Evolutionary conservation across 2,888 invertebrate species (phyloP).

Genomic region (Danaus chrysippus): DNA sequence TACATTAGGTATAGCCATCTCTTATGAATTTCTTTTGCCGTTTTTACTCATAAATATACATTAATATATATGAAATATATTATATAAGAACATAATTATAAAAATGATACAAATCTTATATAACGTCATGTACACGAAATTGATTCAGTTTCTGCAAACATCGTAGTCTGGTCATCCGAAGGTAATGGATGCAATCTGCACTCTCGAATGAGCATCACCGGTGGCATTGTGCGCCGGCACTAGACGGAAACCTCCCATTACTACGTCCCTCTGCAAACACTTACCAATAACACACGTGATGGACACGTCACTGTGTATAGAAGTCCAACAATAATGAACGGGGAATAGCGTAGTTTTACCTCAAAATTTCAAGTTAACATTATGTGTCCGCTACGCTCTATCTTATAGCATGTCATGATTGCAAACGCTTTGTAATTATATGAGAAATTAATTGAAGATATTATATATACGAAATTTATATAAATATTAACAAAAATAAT

Average conservation of each 20-base stretch:
- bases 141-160: constrained; percentile 13
- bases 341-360: background rate
- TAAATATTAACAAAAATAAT: too few relatives aligned
- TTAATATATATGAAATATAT: too few relatives aligned
- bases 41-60: too few relatives aligned
- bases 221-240: constrained; percentile 42
- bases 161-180: constrained; percentile 19
- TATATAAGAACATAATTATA: too few relatives aligned
- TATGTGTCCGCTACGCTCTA: too few relatives aligned
- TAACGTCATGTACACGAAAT: constrained; percentile 4
- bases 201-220: constrained; percentile 43
- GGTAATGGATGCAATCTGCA: constrained; percentile 44
- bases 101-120: background rate
- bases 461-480: too few relatives aligned
- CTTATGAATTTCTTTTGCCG: too few relatives aligned
- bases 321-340: background rate
- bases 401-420: too few relatives aligned
- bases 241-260: constrained; percentile 49
- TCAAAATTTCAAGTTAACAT: too few relatives aligned
- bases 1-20: too few relatives aligned
- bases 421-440: too few relatives aligned
- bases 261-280: constrained; percentile 41
- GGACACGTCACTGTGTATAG: constrained; percentile 11
- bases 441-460: too few relatives aligned
- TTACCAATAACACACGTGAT: constrained; percentile 35